Evolutionary conservation across 2,888 invertebrate species (phyloP).

Genomic region (Tortrix viridana): DNA sequence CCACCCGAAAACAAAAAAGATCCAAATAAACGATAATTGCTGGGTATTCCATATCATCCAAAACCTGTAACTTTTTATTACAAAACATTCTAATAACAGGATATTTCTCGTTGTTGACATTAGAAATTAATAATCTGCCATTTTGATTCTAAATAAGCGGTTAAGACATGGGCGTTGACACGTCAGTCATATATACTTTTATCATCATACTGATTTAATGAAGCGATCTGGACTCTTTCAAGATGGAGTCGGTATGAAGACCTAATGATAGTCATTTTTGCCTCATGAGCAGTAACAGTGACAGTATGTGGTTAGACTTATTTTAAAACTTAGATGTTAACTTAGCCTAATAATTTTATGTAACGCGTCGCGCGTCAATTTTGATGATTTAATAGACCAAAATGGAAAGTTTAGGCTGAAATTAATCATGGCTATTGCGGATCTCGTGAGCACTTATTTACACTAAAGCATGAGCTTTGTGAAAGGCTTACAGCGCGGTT

Average conservation of each 20-base stretch:
- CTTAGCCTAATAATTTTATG: slow-evolving; percentile 31
- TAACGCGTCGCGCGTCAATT: slow-evolving; percentile 22
- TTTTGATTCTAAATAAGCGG: slow-evolving; percentile 3
- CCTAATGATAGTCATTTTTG: slow-evolving; percentile 20
- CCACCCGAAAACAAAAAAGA: too few relatives aligned
- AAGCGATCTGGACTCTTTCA: slow-evolving; percentile 5
- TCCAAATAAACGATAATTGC: background rate
- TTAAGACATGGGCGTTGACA: slow-evolving; percentile 9
- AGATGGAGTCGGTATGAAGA: slow-evolving; percentile 8
- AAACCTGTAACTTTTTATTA: too few relatives aligned
- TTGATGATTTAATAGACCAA: slow-evolving; percentile 34
- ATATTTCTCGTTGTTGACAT: slow-evolving; percentile 1
- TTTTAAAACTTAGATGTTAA: slow-evolving; percentile 16
- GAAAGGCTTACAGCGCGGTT: slow-evolving; percentile 3
- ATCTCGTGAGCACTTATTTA: slow-evolving; percentile 32
- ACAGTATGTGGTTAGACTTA: slow-evolving; percentile 19
- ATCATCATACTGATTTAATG: slow-evolving; percentile 12
- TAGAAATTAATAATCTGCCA: slow-evolving; percentile 3
- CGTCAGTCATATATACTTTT: slow-evolving; percentile 4
- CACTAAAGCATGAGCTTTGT: slow-evolving; percentile 30
- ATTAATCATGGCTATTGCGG: slow-evolving; percentile 29
- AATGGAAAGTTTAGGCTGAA: slow-evolving; percentile 35
- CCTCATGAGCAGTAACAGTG: slow-evolving; percentile 2
- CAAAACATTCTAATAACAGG: background rate
- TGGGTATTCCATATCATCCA: background rate